phyloP scores from a whole-genome alignment of 2,797 vertebrate species.

The Myripristis jacobus region DNA sequence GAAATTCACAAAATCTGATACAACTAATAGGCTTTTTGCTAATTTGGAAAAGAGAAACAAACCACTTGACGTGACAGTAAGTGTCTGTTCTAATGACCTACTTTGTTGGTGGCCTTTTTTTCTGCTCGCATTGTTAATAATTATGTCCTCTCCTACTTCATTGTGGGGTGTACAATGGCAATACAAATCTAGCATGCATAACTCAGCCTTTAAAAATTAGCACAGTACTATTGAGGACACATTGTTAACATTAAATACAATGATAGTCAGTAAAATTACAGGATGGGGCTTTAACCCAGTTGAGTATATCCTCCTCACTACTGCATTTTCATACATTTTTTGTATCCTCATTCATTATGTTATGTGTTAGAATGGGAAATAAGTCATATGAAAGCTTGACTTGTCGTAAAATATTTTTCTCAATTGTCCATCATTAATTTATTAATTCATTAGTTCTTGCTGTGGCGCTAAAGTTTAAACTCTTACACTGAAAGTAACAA shows the following conservation, averaged over 20 bases:
- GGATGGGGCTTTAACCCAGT: not conserved
- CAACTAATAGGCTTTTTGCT: not conserved
- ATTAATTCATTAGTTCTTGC: too few species aligned
- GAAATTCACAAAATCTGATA: not conserved
- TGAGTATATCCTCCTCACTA: not conserved
- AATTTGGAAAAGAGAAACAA: conserved; percentile 13
- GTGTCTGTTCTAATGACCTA: conserved; percentile 7
- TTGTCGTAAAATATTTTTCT: too few species aligned
- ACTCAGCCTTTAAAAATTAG: conserved; percentile 2
- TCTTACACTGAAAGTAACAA: too few species aligned
- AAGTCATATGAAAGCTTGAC: too few species aligned
- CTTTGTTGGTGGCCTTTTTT: conserved; percentile 26
- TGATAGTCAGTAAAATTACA: not conserved
- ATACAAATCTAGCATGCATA: conserved; percentile 19
- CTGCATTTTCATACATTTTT: not conserved
- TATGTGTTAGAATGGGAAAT: not conserved
- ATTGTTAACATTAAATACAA: not conserved
- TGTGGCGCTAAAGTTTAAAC: too few species aligned
- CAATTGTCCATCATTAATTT: too few species aligned
- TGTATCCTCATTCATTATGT: not conserved
- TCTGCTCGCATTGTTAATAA: conserved; percentile 34
- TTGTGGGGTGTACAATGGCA: conserved; percentile 13
- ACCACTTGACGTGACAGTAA: not conserved
- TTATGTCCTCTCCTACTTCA: not conserved
- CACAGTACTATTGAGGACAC: conserved; percentile 17